These are phyloP conservation scores for Platygyra sinensis DNA, from an alignment of 64 coral and sea anemone genomes.

Conservation along the genomic window DNA sequence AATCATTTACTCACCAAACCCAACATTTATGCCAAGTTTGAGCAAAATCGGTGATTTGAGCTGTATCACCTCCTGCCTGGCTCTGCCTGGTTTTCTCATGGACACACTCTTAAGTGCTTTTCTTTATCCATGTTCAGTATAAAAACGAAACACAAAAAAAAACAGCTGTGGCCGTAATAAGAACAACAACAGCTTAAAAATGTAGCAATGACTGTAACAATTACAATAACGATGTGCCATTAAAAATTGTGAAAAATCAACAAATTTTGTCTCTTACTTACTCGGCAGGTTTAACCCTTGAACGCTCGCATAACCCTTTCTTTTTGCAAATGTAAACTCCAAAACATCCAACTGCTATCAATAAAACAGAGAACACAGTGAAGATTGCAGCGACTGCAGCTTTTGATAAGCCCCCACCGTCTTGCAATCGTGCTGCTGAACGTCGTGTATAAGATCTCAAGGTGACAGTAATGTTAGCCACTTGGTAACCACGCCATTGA, in stretches of 20 bases:
- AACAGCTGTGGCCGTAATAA: too few relatives aligned
- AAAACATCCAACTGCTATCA: not conserved
- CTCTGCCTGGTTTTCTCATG: too few relatives aligned
- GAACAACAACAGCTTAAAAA: too few relatives aligned
- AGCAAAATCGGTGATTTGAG: too few relatives aligned
- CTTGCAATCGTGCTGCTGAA: not conserved
- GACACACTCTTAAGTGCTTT: too few relatives aligned
- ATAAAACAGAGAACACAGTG: not conserved
- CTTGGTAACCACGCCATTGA: not conserved
- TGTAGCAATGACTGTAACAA: too few relatives aligned
- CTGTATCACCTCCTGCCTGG: too few relatives aligned
- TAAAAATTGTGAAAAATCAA: not conserved
- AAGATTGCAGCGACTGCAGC: not conserved
- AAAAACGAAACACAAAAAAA: too few relatives aligned
- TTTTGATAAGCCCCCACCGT: not conserved
- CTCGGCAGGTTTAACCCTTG: constrained; percentile 24
- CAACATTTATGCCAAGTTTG: too few relatives aligned
- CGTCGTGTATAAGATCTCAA: not conserved
- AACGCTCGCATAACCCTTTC: not conserved
- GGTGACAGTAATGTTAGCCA: constrained; percentile 13
- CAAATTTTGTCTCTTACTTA: not conserved
- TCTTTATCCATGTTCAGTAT: too few relatives aligned
- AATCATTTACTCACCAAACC: too few relatives aligned
- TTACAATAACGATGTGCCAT: too few relatives aligned
- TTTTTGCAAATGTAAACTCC: constrained; percentile 17